Percentiles rank a stretch among this genome's conserved stretches.
phyloP scores from a whole-genome alignment of 2,113 vertebrate genomes.

The Philantomba maxwellii region DNA sequence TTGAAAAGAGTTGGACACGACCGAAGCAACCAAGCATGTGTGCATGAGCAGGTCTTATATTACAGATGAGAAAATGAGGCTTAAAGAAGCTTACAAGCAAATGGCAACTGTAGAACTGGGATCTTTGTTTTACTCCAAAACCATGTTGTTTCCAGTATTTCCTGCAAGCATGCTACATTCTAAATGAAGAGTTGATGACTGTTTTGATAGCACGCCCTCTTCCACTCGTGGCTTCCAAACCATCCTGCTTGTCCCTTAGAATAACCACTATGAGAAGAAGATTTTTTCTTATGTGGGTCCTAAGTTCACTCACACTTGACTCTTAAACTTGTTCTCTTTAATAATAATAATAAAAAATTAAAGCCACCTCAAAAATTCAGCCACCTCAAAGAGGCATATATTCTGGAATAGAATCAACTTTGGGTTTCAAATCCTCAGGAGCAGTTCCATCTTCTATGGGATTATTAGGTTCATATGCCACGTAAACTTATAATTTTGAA shows the following conservation, averaged over 20 bases:
- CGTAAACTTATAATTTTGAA: not conserved
- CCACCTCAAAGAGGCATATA: not conserved
- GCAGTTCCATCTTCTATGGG: not conserved
- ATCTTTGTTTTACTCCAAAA: not conserved
- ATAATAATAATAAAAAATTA: not conserved
- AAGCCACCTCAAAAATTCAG: too few species aligned
- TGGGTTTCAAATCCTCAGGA: not conserved
- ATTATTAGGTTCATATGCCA: not conserved
- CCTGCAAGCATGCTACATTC: not conserved
- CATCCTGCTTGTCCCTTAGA: not conserved
- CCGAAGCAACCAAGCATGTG: not conserved
- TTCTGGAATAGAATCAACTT: not conserved
- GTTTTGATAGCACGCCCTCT: not conserved
- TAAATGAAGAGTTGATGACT: not conserved
- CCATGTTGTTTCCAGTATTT: not conserved
- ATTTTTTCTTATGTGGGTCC: not conserved
- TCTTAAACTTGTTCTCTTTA: not conserved
- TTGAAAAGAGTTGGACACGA: accelerated
- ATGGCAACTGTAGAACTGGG: not conserved
- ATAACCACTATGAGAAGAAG: not conserved
- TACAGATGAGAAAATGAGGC: not conserved
- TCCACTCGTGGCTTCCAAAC: not conserved
- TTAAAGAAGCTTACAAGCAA: not conserved
- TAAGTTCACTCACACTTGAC: not conserved
- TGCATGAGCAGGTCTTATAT: not conserved